Conservation (phyloP, 2,888 invertebrate species). For the Apeira syringaria region DNA sequence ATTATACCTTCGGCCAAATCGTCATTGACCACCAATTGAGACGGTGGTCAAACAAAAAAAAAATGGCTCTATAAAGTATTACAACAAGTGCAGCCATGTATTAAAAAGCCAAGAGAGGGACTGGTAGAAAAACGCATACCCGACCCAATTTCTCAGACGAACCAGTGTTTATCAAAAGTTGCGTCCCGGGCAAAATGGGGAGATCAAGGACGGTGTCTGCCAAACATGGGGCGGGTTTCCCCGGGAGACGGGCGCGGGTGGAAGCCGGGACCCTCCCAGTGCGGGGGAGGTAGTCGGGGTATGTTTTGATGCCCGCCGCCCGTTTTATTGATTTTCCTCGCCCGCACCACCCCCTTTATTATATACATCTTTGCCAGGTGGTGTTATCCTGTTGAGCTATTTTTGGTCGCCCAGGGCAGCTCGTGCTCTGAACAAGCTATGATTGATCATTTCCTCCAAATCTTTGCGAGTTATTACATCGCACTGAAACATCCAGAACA, state of each 20-base stretch:
- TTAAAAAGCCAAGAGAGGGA: too few species aligned
- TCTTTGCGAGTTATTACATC: constrained; percentile 45
- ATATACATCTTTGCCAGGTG: constrained; percentile 63
- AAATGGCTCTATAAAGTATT: too few species aligned
- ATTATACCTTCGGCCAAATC: too few species aligned
- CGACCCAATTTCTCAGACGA: constrained; percentile 79
- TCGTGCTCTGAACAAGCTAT: constrained; percentile 53
- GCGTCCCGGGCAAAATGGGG: constrained; percentile 69
- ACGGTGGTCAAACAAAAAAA: too few species aligned
- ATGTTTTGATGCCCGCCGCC: constrained; percentile 80
- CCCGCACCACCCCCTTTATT: constrained; percentile 64
- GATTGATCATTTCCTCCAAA: constrained; percentile 62
- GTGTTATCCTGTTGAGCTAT: constrained; percentile 66
- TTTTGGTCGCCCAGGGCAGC: constrained; percentile 68
- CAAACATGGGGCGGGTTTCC: constrained; percentile 81
- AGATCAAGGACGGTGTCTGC: constrained; percentile 83
- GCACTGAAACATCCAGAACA: constrained; percentile 21
- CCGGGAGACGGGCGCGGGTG: constrained; percentile 64
- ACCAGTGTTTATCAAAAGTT: constrained; percentile 79
- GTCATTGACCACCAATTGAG: too few species aligned
- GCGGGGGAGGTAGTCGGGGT: constrained; percentile 47
- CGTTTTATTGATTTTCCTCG: constrained; percentile 80
- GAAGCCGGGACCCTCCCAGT: constrained; percentile 36
- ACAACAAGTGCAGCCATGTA: too few species aligned
- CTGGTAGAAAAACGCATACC: constrained; percentile 69